These are phyloP conservation scores for Columba guinea DNA, from an alignment of 2,797 vertebrate genomes.

Conservation along the genomic window DNA sequence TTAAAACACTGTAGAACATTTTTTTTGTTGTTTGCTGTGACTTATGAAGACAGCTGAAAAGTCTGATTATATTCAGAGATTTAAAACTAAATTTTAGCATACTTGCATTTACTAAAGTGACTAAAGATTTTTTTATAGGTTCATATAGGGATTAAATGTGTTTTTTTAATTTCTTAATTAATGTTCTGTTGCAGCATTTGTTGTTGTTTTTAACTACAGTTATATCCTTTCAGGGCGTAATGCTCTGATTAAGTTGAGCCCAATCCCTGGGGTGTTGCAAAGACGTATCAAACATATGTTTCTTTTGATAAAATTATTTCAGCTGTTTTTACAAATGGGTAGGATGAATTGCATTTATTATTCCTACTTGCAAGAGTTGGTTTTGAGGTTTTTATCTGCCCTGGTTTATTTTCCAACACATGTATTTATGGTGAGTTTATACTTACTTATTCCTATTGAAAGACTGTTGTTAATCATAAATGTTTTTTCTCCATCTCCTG, in stretches of 20 bases:
- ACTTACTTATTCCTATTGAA: neutral
- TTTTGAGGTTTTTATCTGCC: neutral
- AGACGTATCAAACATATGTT: neutral
- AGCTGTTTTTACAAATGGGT: neutral
- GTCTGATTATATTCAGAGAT: neutral
- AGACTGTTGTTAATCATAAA: neutral
- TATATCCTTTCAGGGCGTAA: neutral
- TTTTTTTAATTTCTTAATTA: neutral
- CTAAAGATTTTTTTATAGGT: neutral
- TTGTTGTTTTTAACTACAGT: neutral
- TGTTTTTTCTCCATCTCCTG: neutral
- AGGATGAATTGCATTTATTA: neutral
- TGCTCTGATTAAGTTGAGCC: neutral
- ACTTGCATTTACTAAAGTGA: neutral
- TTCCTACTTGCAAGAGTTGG: neutral
- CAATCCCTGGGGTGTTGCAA: neutral
- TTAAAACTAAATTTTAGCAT: neutral
- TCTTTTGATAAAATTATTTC: neutral
- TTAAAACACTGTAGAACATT: neutral
- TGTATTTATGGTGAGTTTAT: neutral
- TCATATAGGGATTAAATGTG: neutral
- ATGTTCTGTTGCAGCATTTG: neutral
- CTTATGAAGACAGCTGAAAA: neutral
- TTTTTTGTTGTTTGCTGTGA: neutral
- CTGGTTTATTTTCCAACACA: neutral